Conservation (phyloP, 2,888 invertebrate species). For the Branchellion lobata region DNA sequence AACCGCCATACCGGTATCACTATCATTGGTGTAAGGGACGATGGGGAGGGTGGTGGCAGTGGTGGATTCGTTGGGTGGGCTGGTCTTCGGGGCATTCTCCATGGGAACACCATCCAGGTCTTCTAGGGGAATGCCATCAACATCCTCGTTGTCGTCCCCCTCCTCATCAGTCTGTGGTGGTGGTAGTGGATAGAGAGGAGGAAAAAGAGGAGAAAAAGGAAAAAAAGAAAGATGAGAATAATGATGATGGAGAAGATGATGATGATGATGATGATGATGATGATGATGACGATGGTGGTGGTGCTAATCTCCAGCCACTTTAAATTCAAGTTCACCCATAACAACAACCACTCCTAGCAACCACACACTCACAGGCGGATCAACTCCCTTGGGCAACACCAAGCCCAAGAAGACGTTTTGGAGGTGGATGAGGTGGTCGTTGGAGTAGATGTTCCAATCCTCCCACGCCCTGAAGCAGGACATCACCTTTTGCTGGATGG, state of each 20-base stretch:
- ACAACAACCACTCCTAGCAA: conserved; percentile 51
- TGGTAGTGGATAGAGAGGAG: no score
- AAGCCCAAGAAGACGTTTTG: conserved; percentile 88
- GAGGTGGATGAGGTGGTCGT: conserved; percentile 81
- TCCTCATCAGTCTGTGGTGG: conserved; percentile 31
- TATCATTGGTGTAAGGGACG: conserved; percentile 44
- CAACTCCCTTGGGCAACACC: conserved; percentile 42
- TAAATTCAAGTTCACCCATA: no score
- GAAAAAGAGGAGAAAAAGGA: neutral
- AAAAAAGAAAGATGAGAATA: neutral
- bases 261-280: no score
- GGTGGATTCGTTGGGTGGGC: conserved; percentile 37
- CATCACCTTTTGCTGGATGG: conserved; percentile 70
- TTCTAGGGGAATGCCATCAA: conserved; percentile 60
- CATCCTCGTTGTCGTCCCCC: conserved; percentile 52
- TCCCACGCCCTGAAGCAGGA: conserved; percentile 93
- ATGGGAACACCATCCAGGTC: conserved; percentile 57
- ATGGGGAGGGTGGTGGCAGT: conserved; percentile 19
- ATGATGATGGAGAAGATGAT: no score
- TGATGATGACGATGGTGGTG: no score
- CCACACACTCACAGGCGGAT: conserved; percentile 52
- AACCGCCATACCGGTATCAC: neutral
- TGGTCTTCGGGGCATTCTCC: conserved; percentile 51
- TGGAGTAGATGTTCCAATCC: conserved; percentile 93
- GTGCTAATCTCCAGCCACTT: no score